Base-by-base conservation (phyloP, 1,140 invertebrate species). In the Lepidostoma basale region DNA sequence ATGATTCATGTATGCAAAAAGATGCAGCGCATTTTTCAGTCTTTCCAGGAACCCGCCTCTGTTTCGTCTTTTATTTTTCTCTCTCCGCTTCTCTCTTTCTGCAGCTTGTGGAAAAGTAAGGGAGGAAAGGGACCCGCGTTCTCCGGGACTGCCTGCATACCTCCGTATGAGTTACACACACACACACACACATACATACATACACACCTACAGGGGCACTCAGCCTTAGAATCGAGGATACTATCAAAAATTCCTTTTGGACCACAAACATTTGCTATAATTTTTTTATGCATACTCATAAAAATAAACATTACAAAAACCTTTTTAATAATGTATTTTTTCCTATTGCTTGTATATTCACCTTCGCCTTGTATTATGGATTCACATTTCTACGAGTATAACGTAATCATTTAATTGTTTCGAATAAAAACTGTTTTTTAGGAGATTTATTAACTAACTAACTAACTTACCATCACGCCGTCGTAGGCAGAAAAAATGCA, bases 201-300 rank as follows among this genome's bases (percentile, higher is more conserved):
- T n/a, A 12, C 45, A 1, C 45, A 12, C 45, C 8, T 49, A 25
- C n/a, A n/a, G n/a, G n/a, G n/a, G 2, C 45, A 23, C 45, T 23
- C 45, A 12, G 18, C 18, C 45, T 8, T 12, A 18, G 22, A 23
- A 49, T 12, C 22, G 18, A 1, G 45, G 22, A 49, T 23, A 22
- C 45, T 23, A 49, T 49, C 22, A 49, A 49, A 49, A 23, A 49
- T 49, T 49, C 45, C 45, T 12, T 49, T 49, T 49, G 45, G n/a
- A n/a, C n/a, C n/a, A n/a, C n/a, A n/a, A 49, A 49, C n/a, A n/a
- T 47, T 16, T 40, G 39, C 18, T 18, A 40, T 40, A 14, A 16
- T 40, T 14, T 40, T 40, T 40, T 8, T 16, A 18, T 16, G 18
- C 8, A 40, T 40, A 18, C 3, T 16, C n/a, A n/a, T 3, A 40